phyloP scores from a whole-genome alignment of 2,888 invertebrate genomes.

The Tetramorium bicarinatum region DNA sequence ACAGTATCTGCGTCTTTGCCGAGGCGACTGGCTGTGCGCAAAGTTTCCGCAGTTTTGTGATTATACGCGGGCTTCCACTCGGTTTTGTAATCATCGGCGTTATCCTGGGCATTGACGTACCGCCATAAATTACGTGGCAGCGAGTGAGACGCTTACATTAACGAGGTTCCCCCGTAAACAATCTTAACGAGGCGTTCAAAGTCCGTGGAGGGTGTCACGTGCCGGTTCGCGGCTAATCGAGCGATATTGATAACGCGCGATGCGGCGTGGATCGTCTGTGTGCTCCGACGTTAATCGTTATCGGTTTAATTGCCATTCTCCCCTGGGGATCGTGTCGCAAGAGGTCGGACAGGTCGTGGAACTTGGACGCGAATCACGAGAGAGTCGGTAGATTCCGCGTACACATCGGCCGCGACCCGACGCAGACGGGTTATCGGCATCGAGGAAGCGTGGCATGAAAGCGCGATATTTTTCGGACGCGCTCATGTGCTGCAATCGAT shows the following conservation, averaged over 20 bases:
- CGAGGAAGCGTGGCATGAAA: constrained; percentile 22
- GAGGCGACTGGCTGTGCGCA: not conserved
- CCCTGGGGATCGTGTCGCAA: constrained; percentile 82
- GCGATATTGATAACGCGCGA: constrained; percentile 71
- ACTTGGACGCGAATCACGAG: constrained; percentile 79
- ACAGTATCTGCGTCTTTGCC: not conserved
- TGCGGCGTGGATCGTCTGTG: constrained; percentile 52
- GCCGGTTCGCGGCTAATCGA: constrained; percentile 66
- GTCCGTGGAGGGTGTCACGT: constrained; percentile 76
- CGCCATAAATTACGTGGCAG: constrained; percentile 63
- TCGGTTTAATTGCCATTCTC: constrained; percentile 80
- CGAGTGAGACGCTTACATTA: constrained; percentile 51
- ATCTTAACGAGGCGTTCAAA: constrained; percentile 75
- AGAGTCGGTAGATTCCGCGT: constrained; percentile 69
- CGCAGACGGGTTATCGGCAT: constrained; percentile 36
- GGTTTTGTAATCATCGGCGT: constrained; percentile 51
- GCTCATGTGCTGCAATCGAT: not conserved
- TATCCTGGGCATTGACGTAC: constrained; percentile 55
- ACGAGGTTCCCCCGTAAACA: constrained; percentile 70
- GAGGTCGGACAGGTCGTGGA: constrained; percentile 77
- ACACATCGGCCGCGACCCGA: constrained; percentile 9
- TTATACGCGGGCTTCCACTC: not conserved
- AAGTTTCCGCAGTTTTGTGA: constrained; percentile 44
- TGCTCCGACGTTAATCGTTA: constrained; percentile 64
- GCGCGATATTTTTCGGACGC: constrained; percentile 15